Evolutionary conservation across 1,140 invertebrate genomes (phyloP).

Genomic region (Thaumetopoea pityocampa): DNA sequence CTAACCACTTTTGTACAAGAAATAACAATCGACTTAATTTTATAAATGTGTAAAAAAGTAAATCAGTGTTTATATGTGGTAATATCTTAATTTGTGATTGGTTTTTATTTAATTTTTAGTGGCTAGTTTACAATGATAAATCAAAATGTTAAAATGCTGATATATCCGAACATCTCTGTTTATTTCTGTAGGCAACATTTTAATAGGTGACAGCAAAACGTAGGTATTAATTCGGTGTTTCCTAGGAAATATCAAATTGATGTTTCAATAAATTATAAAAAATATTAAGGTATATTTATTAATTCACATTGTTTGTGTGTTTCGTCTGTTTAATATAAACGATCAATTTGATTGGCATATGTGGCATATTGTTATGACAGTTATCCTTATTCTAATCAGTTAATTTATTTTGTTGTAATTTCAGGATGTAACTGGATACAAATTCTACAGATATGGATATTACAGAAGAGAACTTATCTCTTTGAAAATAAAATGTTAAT

Average conservation of each 20-base stretch:
- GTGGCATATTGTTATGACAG: slow-evolving; percentile 73
- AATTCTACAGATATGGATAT: slow-evolving; percentile 17
- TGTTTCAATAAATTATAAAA: slow-evolving; percentile 42
- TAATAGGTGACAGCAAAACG: slow-evolving; percentile 46
- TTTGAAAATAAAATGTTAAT: slow-evolving; percentile 40
- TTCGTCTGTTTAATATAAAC: background rate
- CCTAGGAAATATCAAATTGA: slow-evolving; percentile 73
- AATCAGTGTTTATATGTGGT: too few species aligned
- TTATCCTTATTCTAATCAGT: slow-evolving; percentile 52
- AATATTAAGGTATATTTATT: slow-evolving; percentile 36
- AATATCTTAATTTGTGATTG: slow-evolving; percentile 17
- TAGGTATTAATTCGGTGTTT: slow-evolving; percentile 73
- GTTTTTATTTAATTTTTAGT: too few species aligned
- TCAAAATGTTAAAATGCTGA: too few species aligned
- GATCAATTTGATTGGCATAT: too few species aligned
- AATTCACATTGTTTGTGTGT: slow-evolving; percentile 3
- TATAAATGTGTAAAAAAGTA: too few species aligned
- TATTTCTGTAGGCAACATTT: slow-evolving; percentile 31
- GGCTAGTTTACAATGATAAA: too few species aligned
- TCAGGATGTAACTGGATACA: slow-evolving; percentile 46
- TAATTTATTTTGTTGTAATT: slow-evolving; percentile 74
- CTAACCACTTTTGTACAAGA: too few species aligned
- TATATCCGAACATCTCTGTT: too few species aligned
- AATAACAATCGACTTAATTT: too few species aligned
- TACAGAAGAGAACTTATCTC: slow-evolving; percentile 6